Evolutionary conservation across 1,140 invertebrate genomes (phyloP), one percentile per base, ranked within the genome.

Genomic region (Palaemon carinicauda): DNA sequence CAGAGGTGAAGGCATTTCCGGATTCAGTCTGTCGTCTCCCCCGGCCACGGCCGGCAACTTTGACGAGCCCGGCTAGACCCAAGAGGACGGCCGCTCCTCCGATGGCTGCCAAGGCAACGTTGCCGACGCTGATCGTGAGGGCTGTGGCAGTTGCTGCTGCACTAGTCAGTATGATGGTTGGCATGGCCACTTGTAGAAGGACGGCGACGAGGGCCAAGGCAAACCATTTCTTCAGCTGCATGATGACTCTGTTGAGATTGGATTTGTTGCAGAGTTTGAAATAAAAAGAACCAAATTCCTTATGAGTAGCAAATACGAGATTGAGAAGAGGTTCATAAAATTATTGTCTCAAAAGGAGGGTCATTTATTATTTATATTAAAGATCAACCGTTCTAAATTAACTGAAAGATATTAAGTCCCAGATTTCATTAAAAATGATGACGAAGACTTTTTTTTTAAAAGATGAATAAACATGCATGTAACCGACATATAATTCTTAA

Each of bases 221-320:
- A 31, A 83, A 33, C 82, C 82, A 83, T 21, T 33, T 54, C 82
- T 71, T 83, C 71, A 75, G 71, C 82, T 77, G 52, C 82, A 83
- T 83, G 24, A 50, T 24, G 71, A 19, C 52, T 53, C 50, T 15
- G 31, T 14, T 21, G 27, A 31, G 19, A 29, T 19, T 2, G 53
- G 27, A 51, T 51, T 50, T 52, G 19, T 24, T 27, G 75, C 41
- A 2, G 19, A 21, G 9, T 5, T 29, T 33, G 17, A 19, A 0
- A 14, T 4, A 69, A 29, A n/a, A 9, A 41, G 41, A 41, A 41
- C 12, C 41, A 5, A 3, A 12, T 41, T 41, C 1, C 41, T 12
- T 41, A 9, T 9, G 3, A 9, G 41, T 7, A 41, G 5, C 41
- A 41, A 4, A 41, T 41, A 41, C 1, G 5, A 41, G n/a, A 41